Percentiles rank a stretch among this genome's conserved stretches.
phyloP scores from a whole-genome alignment of 2,797 vertebrate species.

The Valencia hispanica region DNA sequence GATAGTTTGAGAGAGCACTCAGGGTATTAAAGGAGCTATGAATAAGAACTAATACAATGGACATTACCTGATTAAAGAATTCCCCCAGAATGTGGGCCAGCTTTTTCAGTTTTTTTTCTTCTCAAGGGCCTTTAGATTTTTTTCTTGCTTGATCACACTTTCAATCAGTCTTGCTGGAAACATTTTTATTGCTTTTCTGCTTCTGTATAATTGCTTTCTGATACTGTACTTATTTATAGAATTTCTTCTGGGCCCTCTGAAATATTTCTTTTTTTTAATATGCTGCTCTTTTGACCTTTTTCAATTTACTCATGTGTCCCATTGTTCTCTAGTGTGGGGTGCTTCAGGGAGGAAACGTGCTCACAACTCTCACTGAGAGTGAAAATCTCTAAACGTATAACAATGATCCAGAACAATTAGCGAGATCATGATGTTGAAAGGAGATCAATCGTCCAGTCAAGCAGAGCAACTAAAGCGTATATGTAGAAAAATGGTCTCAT shows the following conservation, averaged over 20 bases:
- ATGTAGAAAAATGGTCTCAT: constrained; percentile 28
- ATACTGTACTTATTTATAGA: background rate
- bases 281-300: background rate
- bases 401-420: background rate
- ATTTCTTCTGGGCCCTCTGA: background rate
- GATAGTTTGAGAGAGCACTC: background rate
- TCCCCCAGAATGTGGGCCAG: background rate
- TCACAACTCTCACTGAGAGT: too few relatives aligned
- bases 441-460: constrained; percentile 4
- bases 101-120: background rate
- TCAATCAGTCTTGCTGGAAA: background rate
- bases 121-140: background rate
- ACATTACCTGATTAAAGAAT: background rate
- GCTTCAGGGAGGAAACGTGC: background rate
- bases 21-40: background rate
- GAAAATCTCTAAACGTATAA: background rate
- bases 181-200: background rate
- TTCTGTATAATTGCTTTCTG: background rate
- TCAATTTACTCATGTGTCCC: background rate
- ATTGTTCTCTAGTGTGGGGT: background rate
- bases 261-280: background rate
- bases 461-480: background rate
- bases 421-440: background rate
- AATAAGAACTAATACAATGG: background rate
- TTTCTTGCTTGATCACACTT: background rate